These are phyloP conservation scores for Psephotus haematonotus DNA, from an alignment of 2,113 vertebrate genomes.

Conservation along the genomic window DNA sequence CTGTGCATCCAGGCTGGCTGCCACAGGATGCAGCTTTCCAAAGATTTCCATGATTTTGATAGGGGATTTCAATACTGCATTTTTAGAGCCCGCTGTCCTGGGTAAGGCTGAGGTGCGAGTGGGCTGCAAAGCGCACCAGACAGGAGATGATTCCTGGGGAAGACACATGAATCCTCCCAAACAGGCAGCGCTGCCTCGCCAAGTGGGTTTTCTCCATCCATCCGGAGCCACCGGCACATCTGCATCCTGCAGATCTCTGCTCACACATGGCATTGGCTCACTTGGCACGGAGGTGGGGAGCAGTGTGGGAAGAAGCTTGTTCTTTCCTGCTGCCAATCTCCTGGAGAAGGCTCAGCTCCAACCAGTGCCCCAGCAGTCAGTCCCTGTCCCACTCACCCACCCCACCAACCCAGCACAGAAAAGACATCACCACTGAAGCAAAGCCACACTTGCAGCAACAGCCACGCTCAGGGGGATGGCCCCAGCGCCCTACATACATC, in stretches of 20 bases:
- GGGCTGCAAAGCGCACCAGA: rapidly evolving
- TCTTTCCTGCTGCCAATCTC: rapidly evolving
- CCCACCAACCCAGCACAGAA: not conserved
- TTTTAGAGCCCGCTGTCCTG: rapidly evolving
- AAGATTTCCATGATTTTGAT: rapidly evolving
- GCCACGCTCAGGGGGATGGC: rapidly evolving
- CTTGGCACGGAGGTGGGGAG: rapidly evolving
- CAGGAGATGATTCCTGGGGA: not conserved
- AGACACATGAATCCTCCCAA: not conserved
- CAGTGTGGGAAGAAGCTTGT: rapidly evolving
- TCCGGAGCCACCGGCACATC: rapidly evolving
- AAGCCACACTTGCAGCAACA: not conserved
- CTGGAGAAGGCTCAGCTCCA: not conserved
- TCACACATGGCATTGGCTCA: rapidly evolving
- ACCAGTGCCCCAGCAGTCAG: not conserved
- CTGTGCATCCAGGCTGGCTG: rapidly evolving
- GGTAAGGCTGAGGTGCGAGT: not conserved
- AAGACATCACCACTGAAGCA: conserved; percentile 8
- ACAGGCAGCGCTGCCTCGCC: rapidly evolving
- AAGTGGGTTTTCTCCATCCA: rapidly evolving
- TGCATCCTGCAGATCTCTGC: rapidly evolving
- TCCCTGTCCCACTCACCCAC: not conserved
- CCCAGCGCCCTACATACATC: not conserved
- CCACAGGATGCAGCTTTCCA: rapidly evolving
- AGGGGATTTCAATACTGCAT: rapidly evolving